Conservation (phyloP, 2,113 vertebrate genomes). For the Chloropsis hardwickii region DNA sequence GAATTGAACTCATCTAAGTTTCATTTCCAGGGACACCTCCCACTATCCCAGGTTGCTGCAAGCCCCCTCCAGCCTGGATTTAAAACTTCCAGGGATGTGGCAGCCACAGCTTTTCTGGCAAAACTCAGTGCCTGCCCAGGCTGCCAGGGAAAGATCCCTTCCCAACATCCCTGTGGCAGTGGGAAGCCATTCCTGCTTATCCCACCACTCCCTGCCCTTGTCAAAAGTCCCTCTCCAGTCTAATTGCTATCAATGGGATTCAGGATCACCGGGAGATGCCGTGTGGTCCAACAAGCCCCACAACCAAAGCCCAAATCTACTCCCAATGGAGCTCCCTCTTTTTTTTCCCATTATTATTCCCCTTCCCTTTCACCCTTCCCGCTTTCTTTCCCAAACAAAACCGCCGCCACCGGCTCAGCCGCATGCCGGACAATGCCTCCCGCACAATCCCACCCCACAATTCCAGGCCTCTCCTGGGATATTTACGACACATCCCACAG, state of each 20-base stretch:
- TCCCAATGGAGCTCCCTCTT: neutral
- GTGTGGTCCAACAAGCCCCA: neutral
- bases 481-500: slow-evolving; percentile 74
- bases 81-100: neutral
- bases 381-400: slow-evolving; percentile 44
- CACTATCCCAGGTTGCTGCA: neutral
- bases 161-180: neutral
- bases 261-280: neutral
- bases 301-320: neutral
- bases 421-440: slow-evolving; percentile 69
- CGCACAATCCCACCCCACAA: slow-evolving; percentile 72
- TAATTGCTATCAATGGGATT: neutral
- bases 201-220: neutral
- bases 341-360: neutral
- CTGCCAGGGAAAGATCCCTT: neutral
- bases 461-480: slow-evolving; percentile 71
- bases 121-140: neutral
- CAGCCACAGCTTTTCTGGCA: neutral
- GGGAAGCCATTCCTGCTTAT: neutral
- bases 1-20: neutral
- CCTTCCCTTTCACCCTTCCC: neutral
- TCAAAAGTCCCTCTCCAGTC: neutral
- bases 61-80: rapidly evolving
- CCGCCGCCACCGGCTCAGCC: slow-evolving; percentile 35
- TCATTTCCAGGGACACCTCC: too few relatives aligned